Evolutionary conservation across 2,888 invertebrate genomes (phyloP).

Genomic region (Ormyrus thymus): DNA sequence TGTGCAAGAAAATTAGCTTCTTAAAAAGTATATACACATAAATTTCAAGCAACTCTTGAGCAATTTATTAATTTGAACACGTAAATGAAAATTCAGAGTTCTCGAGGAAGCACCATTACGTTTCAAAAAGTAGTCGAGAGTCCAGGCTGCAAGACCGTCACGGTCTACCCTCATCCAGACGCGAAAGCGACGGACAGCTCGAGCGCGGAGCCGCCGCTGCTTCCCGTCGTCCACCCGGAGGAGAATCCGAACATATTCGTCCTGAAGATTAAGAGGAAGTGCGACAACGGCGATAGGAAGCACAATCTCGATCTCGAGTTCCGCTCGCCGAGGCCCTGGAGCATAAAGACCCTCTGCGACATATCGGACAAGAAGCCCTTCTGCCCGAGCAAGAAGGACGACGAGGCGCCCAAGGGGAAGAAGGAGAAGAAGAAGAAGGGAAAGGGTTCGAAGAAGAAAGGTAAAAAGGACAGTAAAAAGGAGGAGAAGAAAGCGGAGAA

Average conservation of each 20-base stretch:
- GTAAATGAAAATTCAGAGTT: not conserved
- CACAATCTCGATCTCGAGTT: constrained; percentile 68
- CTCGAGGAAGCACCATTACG: not conserved
- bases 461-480: too few species aligned
- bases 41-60: not conserved
- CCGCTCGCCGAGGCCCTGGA: constrained; percentile 68
- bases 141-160: constrained; percentile 43
- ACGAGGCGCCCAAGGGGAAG: too few species aligned
- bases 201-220: not conserved
- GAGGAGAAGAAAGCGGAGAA: too few species aligned
- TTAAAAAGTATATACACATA: not conserved
- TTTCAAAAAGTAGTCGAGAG: constrained; percentile 32
- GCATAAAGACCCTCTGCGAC: not conserved
- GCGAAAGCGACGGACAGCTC: constrained; percentile 9
- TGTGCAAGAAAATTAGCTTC: not conserved
- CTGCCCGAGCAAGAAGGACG: too few species aligned
- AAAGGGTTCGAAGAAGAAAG: too few species aligned
- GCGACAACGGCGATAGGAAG: constrained; percentile 59
- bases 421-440: too few species aligned
- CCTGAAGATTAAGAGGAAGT: constrained; percentile 65
- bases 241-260: constrained; percentile 71
- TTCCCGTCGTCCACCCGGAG: constrained; percentile 53
- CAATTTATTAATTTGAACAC: too few species aligned
- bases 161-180: constrained; percentile 54
- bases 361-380: not conserved